Base-by-base conservation (phyloP, 2,797 vertebrate species). In the Graptemys geographica region DNA sequence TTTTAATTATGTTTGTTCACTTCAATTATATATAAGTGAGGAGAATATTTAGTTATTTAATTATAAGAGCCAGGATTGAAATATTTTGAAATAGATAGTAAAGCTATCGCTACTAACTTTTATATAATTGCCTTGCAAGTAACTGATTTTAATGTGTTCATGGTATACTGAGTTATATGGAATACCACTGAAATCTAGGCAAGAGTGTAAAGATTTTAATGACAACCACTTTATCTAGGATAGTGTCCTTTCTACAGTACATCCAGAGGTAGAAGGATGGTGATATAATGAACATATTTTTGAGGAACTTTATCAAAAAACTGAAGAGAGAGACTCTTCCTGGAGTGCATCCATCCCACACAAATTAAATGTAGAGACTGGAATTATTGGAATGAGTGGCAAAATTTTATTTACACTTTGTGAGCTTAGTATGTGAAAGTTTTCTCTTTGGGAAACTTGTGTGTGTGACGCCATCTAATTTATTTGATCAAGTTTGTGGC, bases 381-480 rank as follows among this genome's bases (percentile, higher is more conserved):
- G n/a, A n/a, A n/a, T 41, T 55, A 27, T 0, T 53, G 56, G 27
- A 91, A 74, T 72, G 28, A 52, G 47, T 5, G 69, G 44, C 82
- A 81, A 44, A 56, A 51, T 51, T 92, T 95, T 19, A 33, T 21
- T 28, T 47, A 65, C 18, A 19, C 18, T 76, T 28, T 28, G 4
- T 76, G 41, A 76, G 41, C 12, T 44, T 47, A 47, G 11, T 76
- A 47, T 76, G 23, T 76, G 23, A 44, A 91, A 12, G 4, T 57
- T 31, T 10, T 76, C 7, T 28, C 55, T 31, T 19, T 2, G 72
- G 79, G 28, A 78, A 74, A 47, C 57, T 4, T 0, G 12, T 21
- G 15, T 13, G 41, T 83, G 44, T 79, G 90, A 69, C 1, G 0
- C 69, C 21, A 41, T 41, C 82, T 0, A 0, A 1, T 0, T 1